Evolutionary conservation across 2,113 vertebrate species (phyloP).

Genomic region (Dolichallabes microphthalmus): DNA sequence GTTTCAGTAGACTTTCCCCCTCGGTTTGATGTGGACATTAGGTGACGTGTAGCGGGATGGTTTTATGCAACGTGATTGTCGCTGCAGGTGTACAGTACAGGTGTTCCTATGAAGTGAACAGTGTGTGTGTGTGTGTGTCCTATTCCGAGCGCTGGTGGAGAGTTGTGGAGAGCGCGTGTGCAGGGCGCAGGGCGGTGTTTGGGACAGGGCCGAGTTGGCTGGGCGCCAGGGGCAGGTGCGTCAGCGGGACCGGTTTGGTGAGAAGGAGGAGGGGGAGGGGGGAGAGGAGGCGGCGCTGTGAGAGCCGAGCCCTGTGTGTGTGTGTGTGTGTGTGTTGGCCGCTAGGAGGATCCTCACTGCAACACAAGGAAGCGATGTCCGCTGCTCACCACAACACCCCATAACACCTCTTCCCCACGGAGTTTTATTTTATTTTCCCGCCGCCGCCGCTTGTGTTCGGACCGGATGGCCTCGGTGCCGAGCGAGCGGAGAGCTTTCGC

Average conservation of each 20-base stretch:
- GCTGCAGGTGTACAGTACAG: too few species aligned
- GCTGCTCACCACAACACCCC: slow-evolving; percentile 40
- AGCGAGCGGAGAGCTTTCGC: slow-evolving; percentile 86
- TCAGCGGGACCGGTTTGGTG: slow-evolving; percentile 44
- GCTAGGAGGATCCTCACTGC: slow-evolving; percentile 65
- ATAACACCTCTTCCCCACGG: slow-evolving; percentile 34
- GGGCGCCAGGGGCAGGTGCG: slow-evolving; percentile 36
- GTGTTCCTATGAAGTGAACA: too few species aligned
- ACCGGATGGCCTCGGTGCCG: slow-evolving; percentile 73
- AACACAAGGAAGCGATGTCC: slow-evolving; percentile 68
- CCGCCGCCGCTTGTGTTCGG: slow-evolving; percentile 49
- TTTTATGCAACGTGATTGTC: too few species aligned
- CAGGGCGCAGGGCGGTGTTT: neutral
- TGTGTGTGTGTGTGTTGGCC: slow-evolving; percentile 65
- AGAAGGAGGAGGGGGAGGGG: neutral
- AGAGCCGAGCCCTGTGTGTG: slow-evolving; percentile 62
- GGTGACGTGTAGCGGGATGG: too few species aligned
- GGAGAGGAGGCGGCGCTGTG: slow-evolving; percentile 32
- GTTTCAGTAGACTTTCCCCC: too few species aligned
- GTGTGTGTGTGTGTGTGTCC: too few species aligned
- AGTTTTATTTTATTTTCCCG: too few species aligned
- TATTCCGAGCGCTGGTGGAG: neutral
- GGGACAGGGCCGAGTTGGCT: neutral
- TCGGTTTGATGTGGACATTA: too few species aligned
- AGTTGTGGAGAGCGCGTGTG: neutral